These are phyloP conservation scores for Cyprinodon variegatus DNA, from an alignment of 2,113 vertebrate genomes.

Conservation along the genomic window DNA sequence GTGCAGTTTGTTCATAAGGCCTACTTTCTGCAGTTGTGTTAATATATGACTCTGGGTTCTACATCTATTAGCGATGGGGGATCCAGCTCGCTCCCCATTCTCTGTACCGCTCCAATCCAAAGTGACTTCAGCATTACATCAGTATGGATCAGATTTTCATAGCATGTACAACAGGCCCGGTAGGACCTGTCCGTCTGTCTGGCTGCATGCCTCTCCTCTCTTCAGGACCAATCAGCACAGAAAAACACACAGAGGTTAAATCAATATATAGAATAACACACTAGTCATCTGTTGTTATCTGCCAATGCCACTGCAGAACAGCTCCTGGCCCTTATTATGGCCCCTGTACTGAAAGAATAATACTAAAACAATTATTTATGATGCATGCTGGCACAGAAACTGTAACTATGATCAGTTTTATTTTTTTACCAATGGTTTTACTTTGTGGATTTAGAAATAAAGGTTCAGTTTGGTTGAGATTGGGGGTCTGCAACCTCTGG, in stretches of 20 bases:
- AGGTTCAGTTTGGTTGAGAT: no score
- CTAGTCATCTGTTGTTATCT: not conserved
- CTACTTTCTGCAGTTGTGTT: not conserved
- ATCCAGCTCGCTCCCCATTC: conserved; percentile 2
- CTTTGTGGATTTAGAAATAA: no score
- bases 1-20: not conserved
- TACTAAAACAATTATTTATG: no score
- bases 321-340: no score
- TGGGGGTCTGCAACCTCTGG: no score
- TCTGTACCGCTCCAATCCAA: not conserved
- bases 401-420: no score
- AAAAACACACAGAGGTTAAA: not conserved
- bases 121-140: conserved; percentile 46
- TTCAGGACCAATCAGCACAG: not conserved
- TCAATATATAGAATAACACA: not conserved
- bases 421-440: no score
- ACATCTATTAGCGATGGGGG: conserved; percentile 17
- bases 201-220: not conserved
- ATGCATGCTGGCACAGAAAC: no score
- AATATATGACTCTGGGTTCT: conserved; percentile 6
- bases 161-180: conserved; percentile 28
- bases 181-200: conserved; percentile 23
- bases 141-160: conserved; percentile 37
- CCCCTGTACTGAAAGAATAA: no score
- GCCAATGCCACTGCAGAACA: no score